A percentile compares a stretch with the other conserved stretches of the same genome.
Evolutionary conservation across 53 echinoderm and acorn worm species (phyloP).

Genomic region (Holothuria scabra): DNA sequence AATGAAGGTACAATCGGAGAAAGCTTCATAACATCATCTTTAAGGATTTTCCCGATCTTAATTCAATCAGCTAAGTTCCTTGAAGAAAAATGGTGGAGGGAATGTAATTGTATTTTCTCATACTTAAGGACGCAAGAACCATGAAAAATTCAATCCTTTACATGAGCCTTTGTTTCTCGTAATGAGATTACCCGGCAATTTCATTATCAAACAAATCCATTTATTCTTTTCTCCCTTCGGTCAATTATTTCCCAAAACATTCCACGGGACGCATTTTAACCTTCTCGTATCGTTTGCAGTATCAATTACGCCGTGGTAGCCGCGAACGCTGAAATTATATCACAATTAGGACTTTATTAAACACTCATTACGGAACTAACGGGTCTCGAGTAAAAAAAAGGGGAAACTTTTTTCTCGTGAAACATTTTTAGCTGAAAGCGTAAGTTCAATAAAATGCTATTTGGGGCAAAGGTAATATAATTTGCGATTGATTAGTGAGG

Average conservation of each 20-base stretch:
- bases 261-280: slow-evolving; percentile 41
- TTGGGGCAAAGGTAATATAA: slow-evolving; percentile 53
- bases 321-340: slow-evolving; percentile 43
- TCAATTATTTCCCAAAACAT: slow-evolving; percentile 50
- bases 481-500: slow-evolving; percentile 15
- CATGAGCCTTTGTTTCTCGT: slow-evolving; percentile 37
- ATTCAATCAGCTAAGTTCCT: slow-evolving; percentile 30
- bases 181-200: slow-evolving; percentile 50
- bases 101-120: slow-evolving; percentile 48
- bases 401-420: slow-evolving; percentile 3
- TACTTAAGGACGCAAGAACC: slow-evolving; percentile 40
- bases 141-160: slow-evolving; percentile 48
- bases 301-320: slow-evolving; percentile 37
- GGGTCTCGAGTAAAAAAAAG: slow-evolving; percentile 31
- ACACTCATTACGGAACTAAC: slow-evolving; percentile 32
- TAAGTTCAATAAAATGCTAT: slow-evolving; percentile 41
- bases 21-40: slow-evolving; percentile 38
- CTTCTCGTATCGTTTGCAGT: slow-evolving; percentile 33
- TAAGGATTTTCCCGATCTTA: slow-evolving; percentile 42
- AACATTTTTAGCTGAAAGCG: slow-evolving; percentile 45
- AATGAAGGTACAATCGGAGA: slow-evolving; percentile 47
- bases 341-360: slow-evolving; percentile 48
- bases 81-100: slow-evolving; percentile 5
- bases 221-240: slow-evolving; percentile 46
- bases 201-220: slow-evolving; percentile 54